Percentiles rank a stretch among this genome's conserved stretches.
These are phyloP conservation scores for Ammodytes dubius DNA, from an alignment of 2,113 vertebrate genomes.

Conservation along the genomic window DNA sequence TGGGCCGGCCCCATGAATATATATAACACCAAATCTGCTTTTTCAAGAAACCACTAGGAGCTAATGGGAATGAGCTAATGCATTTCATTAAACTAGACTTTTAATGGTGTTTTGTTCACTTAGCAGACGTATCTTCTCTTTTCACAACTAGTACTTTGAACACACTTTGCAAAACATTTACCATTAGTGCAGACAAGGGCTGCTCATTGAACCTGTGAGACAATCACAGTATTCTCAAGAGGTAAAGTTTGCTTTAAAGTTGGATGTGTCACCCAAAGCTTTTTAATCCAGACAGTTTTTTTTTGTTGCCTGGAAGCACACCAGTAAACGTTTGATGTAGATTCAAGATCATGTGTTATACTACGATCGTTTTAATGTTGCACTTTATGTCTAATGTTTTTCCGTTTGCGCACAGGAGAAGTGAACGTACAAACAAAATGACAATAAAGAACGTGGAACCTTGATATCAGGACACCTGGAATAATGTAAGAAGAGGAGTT, in stretches of 20 bases:
- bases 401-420: too few relatives aligned
- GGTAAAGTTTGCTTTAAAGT: not conserved
- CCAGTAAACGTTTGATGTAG: not conserved
- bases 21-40: too few relatives aligned
- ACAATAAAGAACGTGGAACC: too few relatives aligned
- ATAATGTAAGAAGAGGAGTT: not conserved
- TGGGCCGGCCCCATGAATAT: too few relatives aligned
- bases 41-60: too few relatives aligned
- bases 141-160: not conserved
- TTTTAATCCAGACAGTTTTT: not conserved
- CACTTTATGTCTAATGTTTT: too few relatives aligned
- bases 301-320: not conserved
- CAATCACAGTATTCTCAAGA: not conserved
- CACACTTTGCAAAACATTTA: not conserved
- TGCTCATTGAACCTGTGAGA: not conserved
- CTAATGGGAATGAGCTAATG: too few relatives aligned
- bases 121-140: not conserved
- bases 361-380: too few relatives aligned
- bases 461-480: not conserved
- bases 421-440: too few relatives aligned
- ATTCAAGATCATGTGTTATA: not conserved
- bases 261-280: not conserved
- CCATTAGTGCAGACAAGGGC: not conserved
- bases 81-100: not conserved
- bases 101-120: not conserved